Conservation (phyloP, 2,888 invertebrate genomes). For the Lepas anatifera region DNA sequence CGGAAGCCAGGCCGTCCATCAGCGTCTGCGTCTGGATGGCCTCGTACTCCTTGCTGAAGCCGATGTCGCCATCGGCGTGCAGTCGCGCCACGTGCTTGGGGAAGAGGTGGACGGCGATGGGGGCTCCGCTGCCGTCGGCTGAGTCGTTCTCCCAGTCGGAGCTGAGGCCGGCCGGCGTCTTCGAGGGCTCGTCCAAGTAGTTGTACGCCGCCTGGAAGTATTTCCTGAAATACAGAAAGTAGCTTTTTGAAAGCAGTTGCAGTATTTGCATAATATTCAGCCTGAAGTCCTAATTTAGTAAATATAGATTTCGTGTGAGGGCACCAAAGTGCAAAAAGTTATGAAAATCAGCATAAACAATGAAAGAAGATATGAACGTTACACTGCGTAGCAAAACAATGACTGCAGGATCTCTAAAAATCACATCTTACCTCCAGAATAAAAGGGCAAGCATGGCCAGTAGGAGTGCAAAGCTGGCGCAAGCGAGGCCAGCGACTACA, state of each 20-base stretch:
- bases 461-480: slow-evolving; percentile 54
- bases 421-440: slow-evolving; percentile 65
- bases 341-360: too few relatives aligned
- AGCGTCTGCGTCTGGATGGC: slow-evolving; percentile 67
- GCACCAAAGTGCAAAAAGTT: too few relatives aligned
- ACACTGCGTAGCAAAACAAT: too few relatives aligned
- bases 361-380: too few relatives aligned
- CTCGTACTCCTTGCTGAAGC: slow-evolving; percentile 90
- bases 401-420: too few relatives aligned
- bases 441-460: slow-evolving; percentile 54
- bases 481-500: slow-evolving; percentile 55
- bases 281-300: too few relatives aligned
- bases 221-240: too few relatives aligned
- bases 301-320: too few relatives aligned
- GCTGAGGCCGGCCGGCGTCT: slow-evolving; percentile 40
- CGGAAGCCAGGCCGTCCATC: slow-evolving; percentile 61
- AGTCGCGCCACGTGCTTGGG: slow-evolving; percentile 68
- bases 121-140: slow-evolving; percentile 32
- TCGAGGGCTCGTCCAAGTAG: slow-evolving; percentile 59
- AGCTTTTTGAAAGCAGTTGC: too few relatives aligned
- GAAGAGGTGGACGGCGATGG: slow-evolving; percentile 64
- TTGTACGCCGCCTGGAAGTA: slow-evolving; percentile 67
- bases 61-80: slow-evolving; percentile 88
- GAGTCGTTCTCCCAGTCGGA: slow-evolving; percentile 49
- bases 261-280: too few relatives aligned